phyloP scores from a whole-genome alignment of 2,888 invertebrate species.

The Amiota minor region DNA sequence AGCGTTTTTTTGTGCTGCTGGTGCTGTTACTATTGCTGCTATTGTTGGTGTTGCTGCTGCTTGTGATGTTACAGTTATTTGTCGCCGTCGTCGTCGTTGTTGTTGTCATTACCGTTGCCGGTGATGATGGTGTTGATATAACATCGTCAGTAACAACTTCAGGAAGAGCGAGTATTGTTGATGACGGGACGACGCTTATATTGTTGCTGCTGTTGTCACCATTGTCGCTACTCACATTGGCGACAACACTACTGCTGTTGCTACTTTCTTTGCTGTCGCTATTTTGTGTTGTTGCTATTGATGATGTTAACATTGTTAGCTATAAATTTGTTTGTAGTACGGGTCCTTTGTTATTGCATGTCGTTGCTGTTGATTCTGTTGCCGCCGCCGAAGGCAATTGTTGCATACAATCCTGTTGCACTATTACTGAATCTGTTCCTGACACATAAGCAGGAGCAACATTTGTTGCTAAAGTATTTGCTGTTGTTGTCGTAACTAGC shows the following conservation, averaged over 20 bases:
- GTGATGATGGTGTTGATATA: conserved; percentile 6
- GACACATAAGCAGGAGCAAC: not conserved
- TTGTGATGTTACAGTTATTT: conserved; percentile 26
- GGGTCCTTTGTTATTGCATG: conserved; percentile 44
- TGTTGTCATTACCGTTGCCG: conserved; percentile 8
- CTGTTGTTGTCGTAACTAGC: conserved; percentile 23
- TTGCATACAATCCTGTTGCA: conserved; percentile 16
- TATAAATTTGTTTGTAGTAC: conserved; percentile 70
- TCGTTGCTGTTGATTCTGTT: conserved; percentile 42
- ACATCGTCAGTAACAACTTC: not conserved
- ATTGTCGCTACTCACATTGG: conserved; percentile 36
- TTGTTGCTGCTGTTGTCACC: conserved; percentile 44
- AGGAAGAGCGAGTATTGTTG: not conserved
- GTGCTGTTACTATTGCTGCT: conserved; percentile 47
- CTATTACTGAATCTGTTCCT: not conserved
- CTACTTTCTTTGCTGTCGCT: conserved; percentile 54
- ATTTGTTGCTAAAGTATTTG: conserved; percentile 7
- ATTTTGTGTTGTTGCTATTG: conserved; percentile 56
- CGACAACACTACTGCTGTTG: conserved; percentile 43
- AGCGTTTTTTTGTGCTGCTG: conserved; percentile 62
- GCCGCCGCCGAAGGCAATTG: conserved; percentile 20
- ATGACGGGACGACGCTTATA: conserved; percentile 40
- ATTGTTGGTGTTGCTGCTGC: conserved; percentile 38
- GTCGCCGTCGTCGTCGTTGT: conserved; percentile 20
- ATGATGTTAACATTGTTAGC: conserved; percentile 56